Base-by-base conservation (phyloP, 1,140 invertebrate genomes). In the Holotrichia oblita region DNA sequence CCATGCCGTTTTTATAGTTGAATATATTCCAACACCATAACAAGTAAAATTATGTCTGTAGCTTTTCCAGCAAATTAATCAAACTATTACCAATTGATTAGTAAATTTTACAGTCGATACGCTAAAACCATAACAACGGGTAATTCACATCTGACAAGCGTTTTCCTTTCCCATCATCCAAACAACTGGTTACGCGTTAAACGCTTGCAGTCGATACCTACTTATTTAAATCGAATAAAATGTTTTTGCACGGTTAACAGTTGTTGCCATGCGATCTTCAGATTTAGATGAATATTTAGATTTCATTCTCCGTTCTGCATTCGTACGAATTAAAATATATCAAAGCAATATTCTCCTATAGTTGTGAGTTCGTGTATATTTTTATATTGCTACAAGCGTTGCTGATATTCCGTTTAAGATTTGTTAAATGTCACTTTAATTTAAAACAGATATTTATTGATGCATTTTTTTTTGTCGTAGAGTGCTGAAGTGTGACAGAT, bases 31-130 rank as follows among this genome's bases (percentile, higher is more conserved):
- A 55, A 55, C 17, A 55, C 14, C 48, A 55, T 55, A 55, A 17
- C 48, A 14, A 17, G 12, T 9, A 55, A n/a, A 55, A 55, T 55
- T 55, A 55, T n/a, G n/a, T 6, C 48, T 17, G 6, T 55, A 55
- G 14, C 48, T 55, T 55, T 55, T 55, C 48, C 48, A n/a, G 48
- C n/a, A 17, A 55, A 48, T 48, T 48, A 48, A 12, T 48, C 44
- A 48, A 48, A 48, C 44, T 48, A 48, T 55, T 55, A 55, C n/a
- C 48, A 55, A 17, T 55, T 55, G 2, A 55, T 55, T 55, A 55
- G n/a, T 55, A 17, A 55, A 55, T n/a, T 55, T 55, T 55, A n/a
- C 48, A 55, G 48, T 2, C n/a, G 14, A 55, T 17, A 55, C 14
- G 48, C 48, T 55, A 55, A 17, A 55, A 55, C n/a, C 48, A 55